Evolutionary conservation across 64 coral and sea anemone genomes (phyloP).

Genomic region (Montipora sp.): DNA sequence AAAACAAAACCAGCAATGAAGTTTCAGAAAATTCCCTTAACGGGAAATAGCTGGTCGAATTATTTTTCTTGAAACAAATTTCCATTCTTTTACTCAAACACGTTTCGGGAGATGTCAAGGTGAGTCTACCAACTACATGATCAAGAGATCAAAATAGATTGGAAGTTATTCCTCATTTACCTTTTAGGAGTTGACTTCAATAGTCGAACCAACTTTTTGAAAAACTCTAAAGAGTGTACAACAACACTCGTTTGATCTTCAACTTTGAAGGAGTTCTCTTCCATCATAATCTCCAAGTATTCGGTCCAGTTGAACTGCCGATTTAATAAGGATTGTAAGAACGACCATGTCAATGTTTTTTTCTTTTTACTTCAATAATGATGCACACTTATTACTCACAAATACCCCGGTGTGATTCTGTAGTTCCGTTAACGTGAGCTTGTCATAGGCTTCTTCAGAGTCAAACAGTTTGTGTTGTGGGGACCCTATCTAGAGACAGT

Average conservation of each 20-base stretch:
- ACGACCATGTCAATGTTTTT: not conserved
- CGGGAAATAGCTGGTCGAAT: too few species aligned
- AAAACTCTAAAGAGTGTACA: slow-evolving; percentile 51
- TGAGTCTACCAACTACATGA: too few species aligned
- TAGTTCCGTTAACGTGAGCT: slow-evolving; percentile 38
- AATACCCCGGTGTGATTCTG: slow-evolving; percentile 48
- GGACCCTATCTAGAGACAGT: not conserved
- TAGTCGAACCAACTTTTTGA: slow-evolving; percentile 45
- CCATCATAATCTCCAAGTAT: slow-evolving; percentile 36
- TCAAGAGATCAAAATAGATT: too few species aligned
- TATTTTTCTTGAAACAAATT: too few species aligned
- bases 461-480: not conserved
- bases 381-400: slow-evolving; percentile 10
- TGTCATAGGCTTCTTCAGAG: slow-evolving; percentile 31
- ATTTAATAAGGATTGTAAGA: not conserved
- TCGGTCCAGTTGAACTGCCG: slow-evolving; percentile 49
- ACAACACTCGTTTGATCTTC: slow-evolving; percentile 29
- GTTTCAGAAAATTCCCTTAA: too few species aligned
- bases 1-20: too few species aligned
- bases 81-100: too few species aligned
- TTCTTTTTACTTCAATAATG: not conserved
- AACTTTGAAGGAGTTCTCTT: slow-evolving; percentile 28
- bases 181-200: slow-evolving; percentile 56
- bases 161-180: not conserved
- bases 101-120: too few species aligned